Base-by-base conservation (phyloP, 2,888 invertebrate species). In the Drosophila ezoana region DNA sequence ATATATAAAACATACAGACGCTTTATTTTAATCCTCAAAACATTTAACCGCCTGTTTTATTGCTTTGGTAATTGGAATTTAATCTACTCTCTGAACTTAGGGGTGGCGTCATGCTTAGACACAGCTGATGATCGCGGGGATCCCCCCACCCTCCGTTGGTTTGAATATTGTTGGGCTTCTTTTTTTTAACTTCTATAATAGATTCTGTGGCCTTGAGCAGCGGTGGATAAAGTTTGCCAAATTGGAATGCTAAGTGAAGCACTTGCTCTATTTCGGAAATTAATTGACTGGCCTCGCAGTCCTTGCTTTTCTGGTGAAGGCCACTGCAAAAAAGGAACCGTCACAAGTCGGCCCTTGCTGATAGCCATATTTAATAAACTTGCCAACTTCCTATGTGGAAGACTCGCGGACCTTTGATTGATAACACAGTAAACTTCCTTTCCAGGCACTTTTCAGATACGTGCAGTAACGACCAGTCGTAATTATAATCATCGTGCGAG, bases 91-190 rank as follows among this genome's bases (percentile, higher is more conserved):
- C 2, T 28, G 8, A 8, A 28, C 8, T 8, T 28, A 28, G 8
- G 8, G 28, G 28, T 8, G 6, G 8, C 28, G 28, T 28, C 28
- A 28, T 28, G 28, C 28, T 95, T 38, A 95, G 92, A 92, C 98
- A 98, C 20, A 98, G 92, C 79, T 95, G 94, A 90, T 95, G 96
- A 93, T 98, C 98, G 70, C 98, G 87, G 20, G 93, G 91, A 90
- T 99, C 99, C 5, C 98, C 98, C 99, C 99, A 99, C 0, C 99
- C 99, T 0, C 99, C 99, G 90, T 99, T 99, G 0, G 97, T 97
- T 90, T 97, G 97, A 6, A 95, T 94, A 9, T 16, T 4, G 4
- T 11, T 33, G 3, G 96, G 92, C 85, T 3, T 18, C 11, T 20
- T 11, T 1, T 1, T 5, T 16, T 95, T 95, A 1, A 95, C 94